Base-by-base conservation (phyloP, 2,888 invertebrate genomes). In the Sepiola atlantica region DNA sequence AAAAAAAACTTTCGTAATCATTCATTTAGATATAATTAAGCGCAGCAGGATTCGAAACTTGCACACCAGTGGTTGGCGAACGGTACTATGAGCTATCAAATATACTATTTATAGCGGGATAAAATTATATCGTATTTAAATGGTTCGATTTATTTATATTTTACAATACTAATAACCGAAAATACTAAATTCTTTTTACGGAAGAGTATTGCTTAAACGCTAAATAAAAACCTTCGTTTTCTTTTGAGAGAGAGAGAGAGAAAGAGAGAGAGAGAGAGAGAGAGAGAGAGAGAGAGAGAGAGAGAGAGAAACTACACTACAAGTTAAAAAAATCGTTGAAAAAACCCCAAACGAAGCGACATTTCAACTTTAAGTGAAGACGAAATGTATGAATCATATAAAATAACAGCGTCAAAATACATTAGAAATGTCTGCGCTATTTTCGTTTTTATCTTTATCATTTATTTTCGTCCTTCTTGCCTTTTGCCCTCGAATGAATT, bases 331-430 rank as follows among this genome's bases (percentile, higher is more conserved):
- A 28, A 1, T 61, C 28, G 61, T 61, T 61, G 28, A 77, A 77
- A 77, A 77, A 32, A 32, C n/a, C 28, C 4, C 16, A 77, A 77
- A 32, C 14, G n/a, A 32, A 32, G n/a, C n/a, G n/a, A 32, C 77
- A 77, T 77, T 77, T 77, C 77, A 77, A 32, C n/a, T n/a, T 32
- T 77, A 77, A 77, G 77, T 32, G 77, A 77, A 77, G 4, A 32
- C 18, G 77, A 77, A 32, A 32, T 77, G 77, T n/a, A 77, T 77
- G 77, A 77, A n/a, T 77, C 77, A 77, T 77, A n/a, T 12, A 77
- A 77, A 77, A 77, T 77, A 77, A 77, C 77, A n/a, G 77, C 77
- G 77, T 77, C 77, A 77, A 77, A 77, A 77, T 77, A 77, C 77
- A 77, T 77, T 77, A 77, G 77, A 77, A n/a, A 77, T 32, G 77